These are phyloP conservation scores for Nibea albiflora DNA, from an alignment of 2,113 vertebrate species.

Conservation along the genomic window DNA sequence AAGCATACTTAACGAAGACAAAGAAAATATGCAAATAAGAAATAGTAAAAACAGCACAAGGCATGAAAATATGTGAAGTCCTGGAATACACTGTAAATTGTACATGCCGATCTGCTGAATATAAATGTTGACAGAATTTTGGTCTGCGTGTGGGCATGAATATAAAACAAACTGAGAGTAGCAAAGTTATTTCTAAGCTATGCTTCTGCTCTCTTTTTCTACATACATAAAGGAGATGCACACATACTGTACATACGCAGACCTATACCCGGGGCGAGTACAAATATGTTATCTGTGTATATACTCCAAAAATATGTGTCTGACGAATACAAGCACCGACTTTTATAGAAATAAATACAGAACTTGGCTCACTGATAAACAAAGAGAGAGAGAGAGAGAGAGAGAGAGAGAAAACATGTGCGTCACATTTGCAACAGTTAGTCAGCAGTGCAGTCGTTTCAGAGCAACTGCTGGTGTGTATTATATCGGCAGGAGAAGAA, in stretches of 20 bases:
- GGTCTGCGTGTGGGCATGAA: not conserved
- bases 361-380: not conserved
- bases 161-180: not conserved
- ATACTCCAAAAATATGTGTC: not conserved
- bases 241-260: not conserved
- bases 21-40: not conserved
- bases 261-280: not conserved
- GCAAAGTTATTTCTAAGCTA: not conserved
- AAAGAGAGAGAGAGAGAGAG: not conserved
- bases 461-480: not conserved
- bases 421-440: not conserved
- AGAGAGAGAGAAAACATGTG: not conserved
- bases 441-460: not conserved
- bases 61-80: not conserved
- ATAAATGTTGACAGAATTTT: not conserved
- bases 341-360: no score
- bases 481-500: not conserved
- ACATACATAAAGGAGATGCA: not conserved
- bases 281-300: not conserved
- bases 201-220: not conserved
- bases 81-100: not conserved
- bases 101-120: not conserved
- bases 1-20: not conserved
- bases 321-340: not conserved
- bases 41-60: no score